phyloP scores from a whole-genome alignment of 2,888 invertebrate genomes.

The Hypena proboscidalis region DNA sequence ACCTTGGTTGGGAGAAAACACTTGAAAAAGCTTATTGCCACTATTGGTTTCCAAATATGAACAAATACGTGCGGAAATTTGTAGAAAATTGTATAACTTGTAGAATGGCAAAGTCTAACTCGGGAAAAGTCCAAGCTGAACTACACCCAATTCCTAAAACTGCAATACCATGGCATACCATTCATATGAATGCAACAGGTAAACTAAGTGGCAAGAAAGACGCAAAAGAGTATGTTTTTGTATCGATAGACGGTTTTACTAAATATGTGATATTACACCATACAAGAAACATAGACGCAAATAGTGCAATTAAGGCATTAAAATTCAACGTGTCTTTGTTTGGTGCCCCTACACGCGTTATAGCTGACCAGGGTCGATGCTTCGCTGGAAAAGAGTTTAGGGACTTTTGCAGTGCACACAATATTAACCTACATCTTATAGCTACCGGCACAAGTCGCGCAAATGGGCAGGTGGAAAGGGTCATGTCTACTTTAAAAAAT shows the following conservation, averaged over 20 bases:
- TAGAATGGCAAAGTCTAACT: no score
- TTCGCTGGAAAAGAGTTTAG: no score
- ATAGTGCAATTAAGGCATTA: no score
- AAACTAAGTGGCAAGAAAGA: slow-evolving; percentile 46
- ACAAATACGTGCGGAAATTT: background rate
- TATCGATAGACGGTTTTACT: slow-evolving; percentile 42
- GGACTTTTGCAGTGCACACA: no score
- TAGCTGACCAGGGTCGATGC: no score
- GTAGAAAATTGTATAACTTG: background rate
- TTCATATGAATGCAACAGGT: slow-evolving; percentile 42
- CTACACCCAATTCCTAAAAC: slow-evolving; percentile 35
- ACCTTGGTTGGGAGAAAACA: background rate
- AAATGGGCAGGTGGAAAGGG: no score
- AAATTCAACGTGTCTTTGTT: no score
- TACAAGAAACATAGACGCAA: no score
- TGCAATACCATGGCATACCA: slow-evolving; percentile 37
- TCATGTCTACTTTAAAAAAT: no score
- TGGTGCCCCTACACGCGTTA: no score
- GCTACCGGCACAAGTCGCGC: no score
- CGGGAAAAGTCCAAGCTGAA: background rate
- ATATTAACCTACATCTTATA: no score
- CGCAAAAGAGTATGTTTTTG: slow-evolving; percentile 35
- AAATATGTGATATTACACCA: slow-evolving; percentile 24
- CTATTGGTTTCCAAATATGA: slow-evolving; percentile 5
- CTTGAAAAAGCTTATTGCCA: background rate